Evolutionary conservation across 2,888 invertebrate genomes (phyloP).

Genomic region (Hymenopus coronatus): DNA sequence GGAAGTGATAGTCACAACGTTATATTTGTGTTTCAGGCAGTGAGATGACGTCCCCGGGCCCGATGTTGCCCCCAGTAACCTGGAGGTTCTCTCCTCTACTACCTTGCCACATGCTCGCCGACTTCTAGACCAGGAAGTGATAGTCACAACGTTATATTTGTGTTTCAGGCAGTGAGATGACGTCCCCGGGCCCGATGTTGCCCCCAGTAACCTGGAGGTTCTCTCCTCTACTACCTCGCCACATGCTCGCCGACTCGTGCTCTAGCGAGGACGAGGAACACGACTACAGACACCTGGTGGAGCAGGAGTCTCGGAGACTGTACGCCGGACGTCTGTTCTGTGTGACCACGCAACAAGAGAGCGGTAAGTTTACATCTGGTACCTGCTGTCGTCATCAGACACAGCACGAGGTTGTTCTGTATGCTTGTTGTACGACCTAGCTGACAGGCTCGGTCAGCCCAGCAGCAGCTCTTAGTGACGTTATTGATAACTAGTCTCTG

Average conservation of each 20-base stretch:
- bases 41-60: too few relatives aligned
- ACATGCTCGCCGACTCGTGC: background rate
- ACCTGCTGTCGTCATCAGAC: too few relatives aligned
- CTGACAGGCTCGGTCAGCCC: too few relatives aligned
- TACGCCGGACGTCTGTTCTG: background rate
- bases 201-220: constrained; percentile 20
- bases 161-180: background rate
- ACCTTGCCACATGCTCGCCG: too few relatives aligned
- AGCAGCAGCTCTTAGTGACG: too few relatives aligned
- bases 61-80: background rate
- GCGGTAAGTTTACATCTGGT: background rate
- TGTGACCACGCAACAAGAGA: background rate
- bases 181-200: background rate
- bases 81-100: background rate
- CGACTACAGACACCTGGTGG: background rate
- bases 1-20: background rate
- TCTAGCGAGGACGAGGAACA: constrained; percentile 1
- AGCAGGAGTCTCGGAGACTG: background rate
- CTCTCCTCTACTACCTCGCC: background rate
- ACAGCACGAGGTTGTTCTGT: too few relatives aligned
- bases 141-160: background rate
- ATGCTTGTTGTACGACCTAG: too few relatives aligned
- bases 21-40: too few relatives aligned
- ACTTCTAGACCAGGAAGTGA: too few relatives aligned
- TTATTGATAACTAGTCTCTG: too few relatives aligned